Evolutionary conservation across 2,888 invertebrate genomes (phyloP).

Genomic region (Synanthedon vespiformis): DNA sequence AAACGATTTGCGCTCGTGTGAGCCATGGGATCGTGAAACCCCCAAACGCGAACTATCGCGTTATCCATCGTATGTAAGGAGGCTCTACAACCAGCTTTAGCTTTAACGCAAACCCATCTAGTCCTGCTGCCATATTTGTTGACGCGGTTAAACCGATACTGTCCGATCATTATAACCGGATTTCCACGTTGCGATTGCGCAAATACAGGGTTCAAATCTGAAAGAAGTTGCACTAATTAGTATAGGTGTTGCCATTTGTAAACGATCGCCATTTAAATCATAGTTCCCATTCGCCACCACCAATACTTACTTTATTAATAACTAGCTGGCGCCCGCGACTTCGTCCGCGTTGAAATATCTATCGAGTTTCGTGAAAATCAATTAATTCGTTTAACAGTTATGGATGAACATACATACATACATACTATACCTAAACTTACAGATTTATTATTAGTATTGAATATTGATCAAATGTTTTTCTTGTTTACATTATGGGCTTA

Average conservation of each 20-base stretch:
- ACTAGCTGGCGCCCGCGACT: too few relatives aligned
- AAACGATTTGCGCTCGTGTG: constrained; percentile 60
- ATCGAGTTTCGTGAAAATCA: too few relatives aligned
- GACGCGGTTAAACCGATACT: constrained; percentile 59
- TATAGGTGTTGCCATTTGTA: constrained; percentile 3
- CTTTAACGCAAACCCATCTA: constrained; percentile 63
- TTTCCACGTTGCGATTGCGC: constrained; percentile 61
- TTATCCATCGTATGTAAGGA: constrained; percentile 61
- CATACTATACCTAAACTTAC: too few relatives aligned
- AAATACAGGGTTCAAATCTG: constrained; percentile 60
- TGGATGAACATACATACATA: too few relatives aligned
- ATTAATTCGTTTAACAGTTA: too few relatives aligned
- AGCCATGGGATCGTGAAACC: constrained; percentile 54
- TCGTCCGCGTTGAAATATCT: too few relatives aligned
- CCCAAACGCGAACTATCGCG: constrained; percentile 60
- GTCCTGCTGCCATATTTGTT: constrained; percentile 57
- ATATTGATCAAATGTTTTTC: too few relatives aligned
- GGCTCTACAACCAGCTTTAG: constrained; percentile 58
- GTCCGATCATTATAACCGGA: constrained; percentile 62
- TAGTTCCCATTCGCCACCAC: too few relatives aligned
- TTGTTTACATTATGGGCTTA: too few relatives aligned
- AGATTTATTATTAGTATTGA: too few relatives aligned
- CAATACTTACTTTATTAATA: too few relatives aligned
- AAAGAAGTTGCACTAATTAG: constrained; percentile 23
- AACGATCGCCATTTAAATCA: too few relatives aligned